Percentiles rank a stretch among this genome's conserved stretches.
phyloP scores from a whole-genome alignment of 2,797 vertebrate species.

The Fundulus diaphanus region DNA sequence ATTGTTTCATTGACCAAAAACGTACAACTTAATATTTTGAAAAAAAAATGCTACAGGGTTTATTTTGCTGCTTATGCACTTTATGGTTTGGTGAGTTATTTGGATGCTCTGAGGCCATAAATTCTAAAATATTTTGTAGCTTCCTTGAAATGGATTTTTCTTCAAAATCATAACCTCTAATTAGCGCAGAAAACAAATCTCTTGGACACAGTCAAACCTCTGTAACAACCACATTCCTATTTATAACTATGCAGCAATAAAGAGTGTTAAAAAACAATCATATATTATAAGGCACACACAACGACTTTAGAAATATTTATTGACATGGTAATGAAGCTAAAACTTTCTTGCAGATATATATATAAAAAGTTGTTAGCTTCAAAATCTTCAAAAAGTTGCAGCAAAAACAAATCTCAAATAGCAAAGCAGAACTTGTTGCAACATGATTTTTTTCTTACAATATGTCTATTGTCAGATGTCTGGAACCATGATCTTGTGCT shows the following conservation, averaged over 20 bases:
- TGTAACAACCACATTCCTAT: background rate
- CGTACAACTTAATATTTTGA: too few species aligned
- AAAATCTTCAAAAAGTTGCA: background rate
- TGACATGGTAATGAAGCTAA: background rate
- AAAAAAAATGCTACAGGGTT: background rate
- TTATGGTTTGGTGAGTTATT: background rate
- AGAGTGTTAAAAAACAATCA: background rate
- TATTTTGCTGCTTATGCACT: background rate
- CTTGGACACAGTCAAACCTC: background rate
- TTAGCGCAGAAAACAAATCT: background rate
- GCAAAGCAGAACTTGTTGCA: background rate
- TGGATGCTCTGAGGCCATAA: background rate
- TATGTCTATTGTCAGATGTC: background rate
- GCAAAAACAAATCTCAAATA: background rate
- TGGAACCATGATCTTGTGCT: background rate
- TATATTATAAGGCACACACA: background rate
- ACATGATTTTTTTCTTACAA: background rate
- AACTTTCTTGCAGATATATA: background rate
- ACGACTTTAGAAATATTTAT: background rate
- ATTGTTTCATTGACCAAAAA: too few species aligned
- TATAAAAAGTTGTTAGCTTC: background rate
- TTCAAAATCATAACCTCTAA: background rate
- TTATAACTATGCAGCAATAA: background rate
- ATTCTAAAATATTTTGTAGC: background rate
- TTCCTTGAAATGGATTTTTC: background rate